Conservation (phyloP, 2,113 vertebrate species). For the Microcebus griseorufus region DNA sequence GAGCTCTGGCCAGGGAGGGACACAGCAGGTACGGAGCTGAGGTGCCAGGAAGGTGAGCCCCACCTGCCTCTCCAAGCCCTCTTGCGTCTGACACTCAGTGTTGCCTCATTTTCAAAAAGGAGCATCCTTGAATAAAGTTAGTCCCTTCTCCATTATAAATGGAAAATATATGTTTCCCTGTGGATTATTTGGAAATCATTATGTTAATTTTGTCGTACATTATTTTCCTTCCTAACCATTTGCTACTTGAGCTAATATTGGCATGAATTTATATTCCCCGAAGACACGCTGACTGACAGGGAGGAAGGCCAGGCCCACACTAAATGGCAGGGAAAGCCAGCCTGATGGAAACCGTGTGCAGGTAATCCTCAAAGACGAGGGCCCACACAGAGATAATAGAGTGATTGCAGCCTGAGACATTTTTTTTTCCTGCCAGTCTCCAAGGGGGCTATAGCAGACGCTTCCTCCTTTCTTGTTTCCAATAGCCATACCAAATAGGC, state of each 20-base stretch:
- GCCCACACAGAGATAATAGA: background rate
- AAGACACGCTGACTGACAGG: background rate
- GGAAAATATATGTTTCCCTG: background rate
- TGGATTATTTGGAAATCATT: slow-evolving; percentile 6
- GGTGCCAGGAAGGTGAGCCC: background rate
- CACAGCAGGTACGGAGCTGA: background rate
- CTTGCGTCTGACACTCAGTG: rapidly evolving
- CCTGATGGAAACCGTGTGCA: background rate
- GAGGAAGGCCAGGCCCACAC: background rate
- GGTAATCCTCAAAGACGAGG: background rate
- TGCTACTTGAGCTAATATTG: slow-evolving; percentile 45
- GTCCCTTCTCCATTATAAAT: background rate
- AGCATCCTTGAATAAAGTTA: background rate
- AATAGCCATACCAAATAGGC: background rate
- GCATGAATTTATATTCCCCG: slow-evolving; percentile 28
- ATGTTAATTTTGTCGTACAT: background rate
- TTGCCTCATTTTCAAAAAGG: background rate
- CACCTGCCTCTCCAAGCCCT: background rate
- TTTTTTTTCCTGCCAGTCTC: background rate
- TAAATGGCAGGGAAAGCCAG: background rate
- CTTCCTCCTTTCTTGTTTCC: background rate
- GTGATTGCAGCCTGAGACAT: background rate
- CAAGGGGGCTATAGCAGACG: background rate
- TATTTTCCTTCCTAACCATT: slow-evolving; percentile 55
- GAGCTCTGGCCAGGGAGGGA: background rate